Evolutionary conservation across 2,888 invertebrate species (phyloP).

Genomic region (Antheraea yamamai): DNA sequence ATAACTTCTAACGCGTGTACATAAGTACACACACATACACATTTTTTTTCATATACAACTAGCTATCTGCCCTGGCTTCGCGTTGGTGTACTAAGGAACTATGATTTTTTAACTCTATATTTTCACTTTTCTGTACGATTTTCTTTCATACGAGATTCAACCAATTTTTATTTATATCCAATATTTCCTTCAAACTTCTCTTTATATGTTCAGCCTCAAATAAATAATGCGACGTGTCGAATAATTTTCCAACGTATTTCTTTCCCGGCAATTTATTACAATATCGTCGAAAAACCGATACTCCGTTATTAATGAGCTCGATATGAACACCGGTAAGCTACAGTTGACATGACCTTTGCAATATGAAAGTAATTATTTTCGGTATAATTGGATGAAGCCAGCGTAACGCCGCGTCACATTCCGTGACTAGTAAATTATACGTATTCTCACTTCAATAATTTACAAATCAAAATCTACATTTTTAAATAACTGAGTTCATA

Average conservation of each 20-base stretch:
- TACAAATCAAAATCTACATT: neutral
- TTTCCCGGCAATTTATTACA: conserved; percentile 18
- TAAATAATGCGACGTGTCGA: neutral
- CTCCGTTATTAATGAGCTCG: conserved; percentile 31
- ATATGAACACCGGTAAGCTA: conserved; percentile 46
- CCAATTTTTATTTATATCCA: neutral
- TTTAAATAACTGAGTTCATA: neutral
- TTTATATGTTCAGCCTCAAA: neutral
- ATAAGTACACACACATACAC: too few relatives aligned
- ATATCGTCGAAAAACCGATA: conserved; percentile 18
- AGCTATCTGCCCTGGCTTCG: too few relatives aligned
- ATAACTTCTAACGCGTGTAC: too few relatives aligned
- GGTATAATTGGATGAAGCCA: conserved; percentile 21
- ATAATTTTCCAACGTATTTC: neutral
- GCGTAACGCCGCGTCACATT: neutral
- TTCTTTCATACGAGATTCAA: too few relatives aligned
- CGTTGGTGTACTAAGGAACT: too few relatives aligned
- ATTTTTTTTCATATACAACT: too few relatives aligned
- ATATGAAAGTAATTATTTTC: conserved; percentile 55
- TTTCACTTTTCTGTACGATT: too few relatives aligned
- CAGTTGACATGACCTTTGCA: conserved; percentile 44
- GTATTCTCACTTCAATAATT: neutral
- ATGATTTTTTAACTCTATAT: too few relatives aligned
- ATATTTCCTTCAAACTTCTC: neutral
- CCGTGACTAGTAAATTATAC: neutral